Conservation (phyloP, 2,113 vertebrate genomes). For the Suricata suricatta region DNA sequence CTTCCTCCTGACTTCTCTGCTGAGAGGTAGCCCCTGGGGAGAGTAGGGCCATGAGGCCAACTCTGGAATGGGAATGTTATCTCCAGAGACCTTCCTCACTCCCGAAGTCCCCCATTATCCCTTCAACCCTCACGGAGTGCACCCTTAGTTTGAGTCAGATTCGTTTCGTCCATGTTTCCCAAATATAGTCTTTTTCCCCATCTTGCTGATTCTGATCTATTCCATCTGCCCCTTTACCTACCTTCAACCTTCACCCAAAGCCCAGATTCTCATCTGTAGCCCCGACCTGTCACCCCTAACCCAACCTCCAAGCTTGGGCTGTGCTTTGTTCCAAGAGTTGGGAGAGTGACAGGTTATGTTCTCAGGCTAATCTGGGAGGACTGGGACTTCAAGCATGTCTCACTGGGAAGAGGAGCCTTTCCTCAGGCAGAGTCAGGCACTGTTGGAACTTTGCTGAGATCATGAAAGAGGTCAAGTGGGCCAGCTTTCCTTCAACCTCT, state of each 20-base stretch:
- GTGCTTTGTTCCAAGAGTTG: not conserved
- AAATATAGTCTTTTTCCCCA: not conserved
- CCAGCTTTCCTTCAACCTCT: not conserved
- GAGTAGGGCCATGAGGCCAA: not conserved
- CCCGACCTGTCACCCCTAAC: rapidly evolving
- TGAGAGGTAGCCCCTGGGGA: not conserved
- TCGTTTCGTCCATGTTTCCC: not conserved
- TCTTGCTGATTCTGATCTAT: not conserved
- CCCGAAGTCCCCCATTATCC: rapidly evolving
- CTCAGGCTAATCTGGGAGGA: not conserved
- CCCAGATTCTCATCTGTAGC: not conserved
- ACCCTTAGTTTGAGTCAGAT: not conserved
- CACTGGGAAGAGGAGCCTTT: not conserved
- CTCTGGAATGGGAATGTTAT: not conserved
- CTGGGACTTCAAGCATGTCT: not conserved
- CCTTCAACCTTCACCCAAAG: not conserved
- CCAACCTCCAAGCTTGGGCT: not conserved
- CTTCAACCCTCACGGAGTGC: no score
- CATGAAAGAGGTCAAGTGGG: not conserved
- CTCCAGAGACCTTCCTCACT: not conserved
- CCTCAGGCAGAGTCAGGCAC: not conserved
- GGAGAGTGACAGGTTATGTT: not conserved
- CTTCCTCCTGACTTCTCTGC: not conserved
- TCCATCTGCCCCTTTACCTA: not conserved
- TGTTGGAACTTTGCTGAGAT: not conserved